A percentile compares a stretch with the other conserved stretches of the same genome.
Evolutionary conservation across 1,140 invertebrate genomes (phyloP).

Genomic region (Bombus picipes): DNA sequence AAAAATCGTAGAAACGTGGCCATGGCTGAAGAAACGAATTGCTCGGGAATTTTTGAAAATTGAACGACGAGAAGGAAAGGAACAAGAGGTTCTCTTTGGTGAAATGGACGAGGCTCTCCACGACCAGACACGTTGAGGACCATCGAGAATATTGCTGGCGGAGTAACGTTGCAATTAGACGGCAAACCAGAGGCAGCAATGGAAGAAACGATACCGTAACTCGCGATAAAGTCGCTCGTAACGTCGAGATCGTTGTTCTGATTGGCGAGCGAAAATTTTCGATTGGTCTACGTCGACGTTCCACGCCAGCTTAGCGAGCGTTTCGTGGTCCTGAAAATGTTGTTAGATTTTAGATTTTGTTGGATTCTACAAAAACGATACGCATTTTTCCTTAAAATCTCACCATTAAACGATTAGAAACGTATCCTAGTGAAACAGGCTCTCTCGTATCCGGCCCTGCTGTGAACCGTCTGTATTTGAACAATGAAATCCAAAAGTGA

Average conservation of each 20-base stretch:
- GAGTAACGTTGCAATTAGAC: conserved; percentile 33
- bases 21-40: not conserved
- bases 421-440: too few species aligned
- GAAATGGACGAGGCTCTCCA: not conserved
- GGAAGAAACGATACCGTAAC: conserved; percentile 34
- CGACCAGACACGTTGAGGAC: not conserved
- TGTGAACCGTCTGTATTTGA: too few species aligned
- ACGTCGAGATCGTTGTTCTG: conserved; percentile 33
- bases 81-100: not conserved
- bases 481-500: too few species aligned
- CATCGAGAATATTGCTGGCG: conserved; percentile 36
- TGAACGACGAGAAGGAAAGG: not conserved
- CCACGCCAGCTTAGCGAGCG: not conserved
- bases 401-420: not conserved
- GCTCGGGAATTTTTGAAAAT: not conserved
- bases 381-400: not conserved
- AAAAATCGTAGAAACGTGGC: not conserved
- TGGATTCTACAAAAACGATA: not conserved
- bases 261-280: conserved; percentile 39
- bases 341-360: not conserved
- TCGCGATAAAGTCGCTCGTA: conserved; percentile 38
- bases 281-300: not conserved
- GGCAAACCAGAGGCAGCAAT: conserved; percentile 3
- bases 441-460: too few species aligned
- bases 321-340: not conserved